These are phyloP conservation scores for Anodontia alba DNA, from an alignment of 2,888 invertebrate genomes.

Conservation along the genomic window DNA sequence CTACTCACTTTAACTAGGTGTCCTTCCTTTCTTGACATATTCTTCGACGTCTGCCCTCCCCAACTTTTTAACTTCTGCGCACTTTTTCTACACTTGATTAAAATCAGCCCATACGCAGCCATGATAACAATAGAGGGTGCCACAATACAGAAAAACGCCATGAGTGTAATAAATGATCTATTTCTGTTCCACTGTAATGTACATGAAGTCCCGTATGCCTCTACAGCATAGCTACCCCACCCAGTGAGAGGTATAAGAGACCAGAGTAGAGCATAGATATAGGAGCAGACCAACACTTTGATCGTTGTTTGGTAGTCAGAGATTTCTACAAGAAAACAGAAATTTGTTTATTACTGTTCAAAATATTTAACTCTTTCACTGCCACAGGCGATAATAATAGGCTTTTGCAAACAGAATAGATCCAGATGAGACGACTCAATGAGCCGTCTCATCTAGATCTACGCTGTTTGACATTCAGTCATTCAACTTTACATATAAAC, in stretches of 20 bases:
- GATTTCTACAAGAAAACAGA: constrained; percentile 12
- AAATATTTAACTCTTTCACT: no score
- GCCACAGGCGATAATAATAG: no score
- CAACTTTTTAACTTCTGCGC: constrained; percentile 15
- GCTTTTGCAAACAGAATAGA: no score
- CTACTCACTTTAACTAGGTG: constrained; percentile 49
- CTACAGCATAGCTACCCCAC: constrained; percentile 63
- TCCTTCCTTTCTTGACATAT: constrained; percentile 39
- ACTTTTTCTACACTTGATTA: constrained; percentile 53
- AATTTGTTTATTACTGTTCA: no score
- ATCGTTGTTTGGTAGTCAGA: not conserved
- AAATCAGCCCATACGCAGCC: constrained; percentile 57
- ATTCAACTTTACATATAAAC: no score
- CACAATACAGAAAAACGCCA: constrained; percentile 63
- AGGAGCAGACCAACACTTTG: constrained; percentile 36
- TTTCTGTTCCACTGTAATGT: constrained; percentile 63
- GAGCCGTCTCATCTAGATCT: no score
- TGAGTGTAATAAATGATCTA: constrained; percentile 48
- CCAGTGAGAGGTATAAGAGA: constrained; percentile 58
- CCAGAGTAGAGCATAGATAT: constrained; percentile 59
- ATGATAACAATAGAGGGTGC: constrained; percentile 60
- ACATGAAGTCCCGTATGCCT: constrained; percentile 69
- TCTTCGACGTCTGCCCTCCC: constrained; percentile 8
- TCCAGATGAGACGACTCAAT: no score
- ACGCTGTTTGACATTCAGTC: no score